phyloP scores from a whole-genome alignment of 1,140 invertebrate species.

The Dendroctonus valens region DNA sequence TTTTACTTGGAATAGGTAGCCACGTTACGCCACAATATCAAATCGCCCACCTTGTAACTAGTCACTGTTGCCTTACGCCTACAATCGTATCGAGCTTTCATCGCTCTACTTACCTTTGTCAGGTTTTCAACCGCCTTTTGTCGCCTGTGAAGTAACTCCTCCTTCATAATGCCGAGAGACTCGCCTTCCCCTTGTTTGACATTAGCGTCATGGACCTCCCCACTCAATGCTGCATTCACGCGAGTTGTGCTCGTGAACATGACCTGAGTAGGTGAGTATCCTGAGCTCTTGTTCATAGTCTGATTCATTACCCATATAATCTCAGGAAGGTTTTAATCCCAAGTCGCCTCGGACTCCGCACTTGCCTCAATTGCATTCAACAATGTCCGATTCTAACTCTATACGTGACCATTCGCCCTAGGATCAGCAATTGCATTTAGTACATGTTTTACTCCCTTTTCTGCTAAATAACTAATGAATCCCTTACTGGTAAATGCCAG shows the following conservation, averaged over 20 bases:
- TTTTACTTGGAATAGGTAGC: not conserved
- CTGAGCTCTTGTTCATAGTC: constrained; percentile 5
- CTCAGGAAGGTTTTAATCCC: constrained; percentile 17
- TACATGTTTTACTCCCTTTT: too few species aligned
- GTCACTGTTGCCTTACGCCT: not conserved
- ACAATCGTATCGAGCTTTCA: constrained; percentile 3
- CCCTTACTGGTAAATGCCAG: too few species aligned
- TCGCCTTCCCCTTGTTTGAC: not conserved
- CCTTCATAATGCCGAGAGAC: not conserved
- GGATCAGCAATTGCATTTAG: too few species aligned
- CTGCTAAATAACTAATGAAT: too few species aligned
- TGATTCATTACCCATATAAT: constrained; percentile 25
- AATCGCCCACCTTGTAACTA: constrained; percentile 2
- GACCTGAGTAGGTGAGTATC: constrained; percentile 13
- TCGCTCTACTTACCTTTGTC: not conserved
- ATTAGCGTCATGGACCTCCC: not conserved
- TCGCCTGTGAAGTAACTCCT: not conserved
- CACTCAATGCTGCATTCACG: not conserved
- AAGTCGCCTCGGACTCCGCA: constrained; percentile 7
- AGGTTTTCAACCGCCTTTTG: constrained; percentile 2
- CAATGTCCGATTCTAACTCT: constrained; percentile 28
- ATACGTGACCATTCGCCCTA: constrained; percentile 28
- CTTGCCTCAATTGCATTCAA: constrained; percentile 8
- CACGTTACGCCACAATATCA: constrained; percentile 16
- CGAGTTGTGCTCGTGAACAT: constrained; percentile 10